These are phyloP conservation scores for Macquaria australasica DNA, from an alignment of 2,113 vertebrate species.

Conservation along the genomic window DNA sequence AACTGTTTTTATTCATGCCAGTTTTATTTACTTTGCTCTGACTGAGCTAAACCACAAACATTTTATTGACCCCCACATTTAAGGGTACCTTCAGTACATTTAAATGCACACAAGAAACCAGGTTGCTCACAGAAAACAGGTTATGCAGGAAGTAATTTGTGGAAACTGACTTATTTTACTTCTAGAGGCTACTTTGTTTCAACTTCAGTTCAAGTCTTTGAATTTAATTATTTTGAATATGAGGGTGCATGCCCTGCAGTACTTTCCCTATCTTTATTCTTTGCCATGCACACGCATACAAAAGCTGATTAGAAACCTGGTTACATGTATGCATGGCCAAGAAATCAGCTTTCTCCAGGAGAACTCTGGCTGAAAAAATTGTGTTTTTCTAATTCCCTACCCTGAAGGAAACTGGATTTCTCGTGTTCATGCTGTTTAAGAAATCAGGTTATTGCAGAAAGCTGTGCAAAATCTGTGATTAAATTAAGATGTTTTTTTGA, in stretches of 20 bases:
- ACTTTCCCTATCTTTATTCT: neutral
- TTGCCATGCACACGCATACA: neutral
- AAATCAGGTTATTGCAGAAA: slow-evolving; percentile 4
- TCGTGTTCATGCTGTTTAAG: neutral
- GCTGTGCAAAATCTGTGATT: neutral
- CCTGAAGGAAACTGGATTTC: neutral
- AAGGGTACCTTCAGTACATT: neutral
- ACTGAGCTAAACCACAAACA: neutral
- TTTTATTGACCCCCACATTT: neutral
- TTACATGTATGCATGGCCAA: neutral
- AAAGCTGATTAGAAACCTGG: neutral
- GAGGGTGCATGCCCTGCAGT: neutral
- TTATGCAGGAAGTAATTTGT: neutral
- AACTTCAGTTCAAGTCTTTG: neutral
- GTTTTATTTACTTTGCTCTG: neutral
- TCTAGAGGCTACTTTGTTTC: neutral
- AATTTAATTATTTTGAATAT: neutral
- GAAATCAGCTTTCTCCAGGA: neutral
- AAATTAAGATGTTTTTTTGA: too few species aligned
- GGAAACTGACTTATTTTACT: neutral
- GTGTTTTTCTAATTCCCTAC: neutral
- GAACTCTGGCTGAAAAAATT: neutral
- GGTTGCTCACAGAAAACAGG: neutral
- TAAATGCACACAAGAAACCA: neutral
- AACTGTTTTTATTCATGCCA: neutral